phyloP scores from a whole-genome alignment of 2,113 vertebrate genomes.

The Ictidomys tridecemlineatus region DNA sequence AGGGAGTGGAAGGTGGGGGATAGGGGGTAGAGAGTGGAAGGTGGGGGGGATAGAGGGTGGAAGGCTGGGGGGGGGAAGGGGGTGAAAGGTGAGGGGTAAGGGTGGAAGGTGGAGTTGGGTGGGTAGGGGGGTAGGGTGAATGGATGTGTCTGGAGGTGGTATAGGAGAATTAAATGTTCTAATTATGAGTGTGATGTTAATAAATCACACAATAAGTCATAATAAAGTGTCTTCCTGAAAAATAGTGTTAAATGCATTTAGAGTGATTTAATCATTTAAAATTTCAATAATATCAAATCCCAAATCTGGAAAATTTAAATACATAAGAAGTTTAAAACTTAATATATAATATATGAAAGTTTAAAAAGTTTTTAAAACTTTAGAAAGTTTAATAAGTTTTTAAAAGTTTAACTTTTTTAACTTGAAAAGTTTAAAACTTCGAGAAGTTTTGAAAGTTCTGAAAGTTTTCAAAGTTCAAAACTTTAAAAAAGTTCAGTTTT shows the following conservation, averaged over 20 bases:
- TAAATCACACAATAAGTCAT: neutral
- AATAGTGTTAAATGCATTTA: conserved; percentile 48
- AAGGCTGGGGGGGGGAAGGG: too few species aligned
- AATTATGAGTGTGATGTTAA: conserved; percentile 13
- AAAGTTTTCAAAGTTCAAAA: neutral
- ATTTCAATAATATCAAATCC: conserved; percentile 1
- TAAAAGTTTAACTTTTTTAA: neutral
- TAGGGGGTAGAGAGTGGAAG: too few species aligned
- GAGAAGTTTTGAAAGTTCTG: neutral
- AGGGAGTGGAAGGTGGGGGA: too few species aligned
- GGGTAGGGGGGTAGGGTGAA: neutral
- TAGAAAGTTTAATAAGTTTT: neutral
- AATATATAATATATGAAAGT: neutral
- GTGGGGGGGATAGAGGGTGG: neutral
- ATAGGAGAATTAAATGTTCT: neutral
- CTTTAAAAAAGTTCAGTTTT: neutral
- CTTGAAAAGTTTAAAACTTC: neutral
- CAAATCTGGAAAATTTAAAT: conserved; percentile 22
- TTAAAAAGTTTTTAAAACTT: neutral
- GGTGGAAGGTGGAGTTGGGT: too few species aligned
- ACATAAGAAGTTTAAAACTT: neutral
- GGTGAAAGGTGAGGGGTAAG: too few species aligned
- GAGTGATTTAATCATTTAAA: conserved; percentile 45
- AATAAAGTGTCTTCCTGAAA: neutral
- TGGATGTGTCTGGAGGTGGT: neutral